Conservation (phyloP, 1,140 invertebrate genomes). For the Drosophila sproati region DNA sequence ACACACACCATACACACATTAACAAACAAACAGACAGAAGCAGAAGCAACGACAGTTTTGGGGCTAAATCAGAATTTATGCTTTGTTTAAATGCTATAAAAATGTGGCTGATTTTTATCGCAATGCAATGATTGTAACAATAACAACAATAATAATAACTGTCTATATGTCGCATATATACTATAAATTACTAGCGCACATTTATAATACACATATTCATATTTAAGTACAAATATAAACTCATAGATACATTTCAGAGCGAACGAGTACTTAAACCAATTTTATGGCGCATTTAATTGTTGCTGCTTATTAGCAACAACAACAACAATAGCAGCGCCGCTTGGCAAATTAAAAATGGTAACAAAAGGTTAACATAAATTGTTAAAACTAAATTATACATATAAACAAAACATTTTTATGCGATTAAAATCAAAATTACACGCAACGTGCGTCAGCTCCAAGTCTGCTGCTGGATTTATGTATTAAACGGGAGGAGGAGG, state of each 20-base stretch:
- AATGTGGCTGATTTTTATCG: conserved; percentile 80
- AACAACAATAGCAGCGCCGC: conserved; percentile 24
- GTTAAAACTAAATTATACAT: conserved; percentile 83
- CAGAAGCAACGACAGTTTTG: conserved; percentile 66
- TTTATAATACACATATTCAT: conserved; percentile 44
- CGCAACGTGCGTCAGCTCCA: conserved; percentile 76
- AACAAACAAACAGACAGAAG: conserved; percentile 7
- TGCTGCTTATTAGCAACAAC: conserved; percentile 73
- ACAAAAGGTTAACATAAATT: conserved; percentile 83
- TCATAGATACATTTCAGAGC: conserved; percentile 26
- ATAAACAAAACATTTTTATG: conserved; percentile 83
- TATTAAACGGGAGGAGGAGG: background rate
- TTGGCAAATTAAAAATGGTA: conserved; percentile 78
- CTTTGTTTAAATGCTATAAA: conserved; percentile 83
- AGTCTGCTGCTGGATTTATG: conserved; percentile 9
- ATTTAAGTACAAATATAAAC: conserved; percentile 18
- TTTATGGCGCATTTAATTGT: conserved; percentile 81
- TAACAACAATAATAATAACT: conserved; percentile 70
- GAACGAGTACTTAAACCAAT: conserved; percentile 78
- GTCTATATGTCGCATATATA: conserved; percentile 57
- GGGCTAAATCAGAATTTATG: conserved; percentile 81
- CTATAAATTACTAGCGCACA: conserved; percentile 20
- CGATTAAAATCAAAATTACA: conserved; percentile 83
- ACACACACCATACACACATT: conserved; percentile 18
- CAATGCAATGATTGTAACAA: conserved; percentile 74